Conservation (phyloP, 2,113 vertebrate species). For the Bufo gargarizans region DNA sequence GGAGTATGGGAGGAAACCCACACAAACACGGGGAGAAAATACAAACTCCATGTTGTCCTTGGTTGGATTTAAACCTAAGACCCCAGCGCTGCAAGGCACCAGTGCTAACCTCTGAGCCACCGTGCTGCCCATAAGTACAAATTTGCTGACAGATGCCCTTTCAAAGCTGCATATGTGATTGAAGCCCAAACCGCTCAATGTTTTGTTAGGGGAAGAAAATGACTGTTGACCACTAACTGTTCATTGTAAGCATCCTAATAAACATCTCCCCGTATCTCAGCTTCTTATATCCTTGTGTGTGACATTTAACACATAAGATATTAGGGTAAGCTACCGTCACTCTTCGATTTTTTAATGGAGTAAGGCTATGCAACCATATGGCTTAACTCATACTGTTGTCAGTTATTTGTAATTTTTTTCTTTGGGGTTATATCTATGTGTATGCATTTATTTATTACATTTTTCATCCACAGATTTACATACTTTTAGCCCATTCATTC, state of each 20-base stretch:
- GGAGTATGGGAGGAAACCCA: too few relatives aligned
- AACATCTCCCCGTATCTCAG: not conserved
- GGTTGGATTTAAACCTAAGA: too few relatives aligned
- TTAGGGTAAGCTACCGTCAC: not conserved
- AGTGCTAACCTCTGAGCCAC: too few relatives aligned
- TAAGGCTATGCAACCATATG: not conserved
- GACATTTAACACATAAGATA: not conserved
- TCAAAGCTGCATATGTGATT: too few relatives aligned
- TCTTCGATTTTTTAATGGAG: not conserved
- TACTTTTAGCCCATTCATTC: constrained; percentile 44
- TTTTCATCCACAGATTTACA: not conserved
- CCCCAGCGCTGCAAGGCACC: too few relatives aligned
- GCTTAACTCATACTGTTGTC: not conserved
- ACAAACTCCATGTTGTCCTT: too few relatives aligned
- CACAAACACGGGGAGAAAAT: too few relatives aligned
- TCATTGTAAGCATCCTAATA: not conserved
- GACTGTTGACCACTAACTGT: not conserved
- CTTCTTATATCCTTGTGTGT: not conserved
- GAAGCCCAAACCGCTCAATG: too few relatives aligned
- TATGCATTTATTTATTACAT: constrained; percentile 41
- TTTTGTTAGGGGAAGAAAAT: too few relatives aligned
- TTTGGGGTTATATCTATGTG: constrained; percentile 58
- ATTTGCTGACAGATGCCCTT: too few relatives aligned
- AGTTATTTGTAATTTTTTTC: not conserved
- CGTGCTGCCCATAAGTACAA: too few relatives aligned